These are phyloP conservation scores for Centropristis striata DNA, from an alignment of 2,113 vertebrate species.

Conservation along the genomic window DNA sequence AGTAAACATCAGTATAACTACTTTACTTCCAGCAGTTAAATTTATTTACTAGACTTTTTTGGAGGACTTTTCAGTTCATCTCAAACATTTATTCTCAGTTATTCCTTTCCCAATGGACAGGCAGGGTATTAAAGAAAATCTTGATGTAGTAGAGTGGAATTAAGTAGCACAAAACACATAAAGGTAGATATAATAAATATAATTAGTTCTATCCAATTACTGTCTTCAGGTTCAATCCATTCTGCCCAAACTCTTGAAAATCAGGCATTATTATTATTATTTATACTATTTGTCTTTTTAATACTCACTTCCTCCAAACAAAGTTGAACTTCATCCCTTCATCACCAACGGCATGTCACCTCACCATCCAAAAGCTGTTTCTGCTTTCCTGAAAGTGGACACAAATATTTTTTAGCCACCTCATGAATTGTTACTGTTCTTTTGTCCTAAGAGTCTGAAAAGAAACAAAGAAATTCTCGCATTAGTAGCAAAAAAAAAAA, in stretches of 20 bases:
- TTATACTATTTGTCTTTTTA: background rate
- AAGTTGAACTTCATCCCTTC: background rate
- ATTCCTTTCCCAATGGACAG: no score
- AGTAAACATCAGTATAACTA: no score
- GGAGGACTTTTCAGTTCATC: no score
- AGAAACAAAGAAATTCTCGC: background rate
- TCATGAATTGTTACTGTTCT: background rate
- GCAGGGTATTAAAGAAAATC: no score
- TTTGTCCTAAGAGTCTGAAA: background rate
- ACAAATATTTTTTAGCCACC: background rate
- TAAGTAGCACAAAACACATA: no score
- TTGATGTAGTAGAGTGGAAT: no score
- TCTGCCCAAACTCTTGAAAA: background rate
- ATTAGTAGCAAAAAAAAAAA: background rate
- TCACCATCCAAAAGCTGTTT: background rate
- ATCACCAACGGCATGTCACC: background rate
- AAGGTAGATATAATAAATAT: no score
- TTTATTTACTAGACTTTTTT: no score
- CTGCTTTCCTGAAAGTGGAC: background rate
- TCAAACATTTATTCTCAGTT: no score
- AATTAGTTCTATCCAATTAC: no score
- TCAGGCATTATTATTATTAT: no score
- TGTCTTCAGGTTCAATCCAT: background rate
- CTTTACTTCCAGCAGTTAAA: no score
- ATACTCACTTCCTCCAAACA: background rate